Evolutionary conservation across 2,797 vertebrate genomes (phyloP), one percentile per base, ranked within the genome.

Genomic region (Onychomys leucogaster): DNA sequence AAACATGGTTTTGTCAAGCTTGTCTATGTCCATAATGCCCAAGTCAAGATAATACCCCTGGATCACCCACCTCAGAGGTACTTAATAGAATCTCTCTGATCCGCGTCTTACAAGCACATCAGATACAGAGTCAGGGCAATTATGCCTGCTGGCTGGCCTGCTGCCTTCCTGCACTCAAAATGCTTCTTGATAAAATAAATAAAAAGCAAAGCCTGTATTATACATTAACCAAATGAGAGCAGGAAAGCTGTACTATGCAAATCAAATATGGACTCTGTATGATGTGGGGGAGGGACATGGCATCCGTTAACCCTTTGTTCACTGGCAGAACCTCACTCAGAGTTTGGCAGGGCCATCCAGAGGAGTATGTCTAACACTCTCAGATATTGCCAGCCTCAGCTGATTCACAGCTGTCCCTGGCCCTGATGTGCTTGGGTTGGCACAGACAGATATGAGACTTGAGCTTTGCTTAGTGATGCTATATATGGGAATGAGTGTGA

Each of bases 71-170:
- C 99, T 99, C 99, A 99, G 99, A 99, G 99, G 98, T 99, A 99
- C 98, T 99, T 99, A 99, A 99, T 99, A 99, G 99, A 99, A 99
- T 99, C 99, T 99, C 99, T 99, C 99, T 99, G 99, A 99, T 99
- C 99, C 99, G 98, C 99, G 99, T 99, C 99, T 99, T 97, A 98
- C 98, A 11, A 97, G 98, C 98, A 99, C 99, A 99, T 99, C 99
- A 99, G 99, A 99, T 98, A 99, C 98, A 76, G 65, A 99, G 99
- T 99, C 99, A 99, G 99, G 98, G 99, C 99, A 99, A 99, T 99
- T 99, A 99, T 99, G 99, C 99, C 98, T 99, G 99, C 99, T 99
- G 99, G 99, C 99, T 99, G 99, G 99, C 99, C 99, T 98, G 98
- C 98, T 98, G 98, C 98, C 98, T 98, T 97, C 98, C 97, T 80